Evolutionary conservation across 2,113 vertebrate species (phyloP), one percentile per base, ranked within the genome.

Genomic region (Sinosuthora webbiana): DNA sequence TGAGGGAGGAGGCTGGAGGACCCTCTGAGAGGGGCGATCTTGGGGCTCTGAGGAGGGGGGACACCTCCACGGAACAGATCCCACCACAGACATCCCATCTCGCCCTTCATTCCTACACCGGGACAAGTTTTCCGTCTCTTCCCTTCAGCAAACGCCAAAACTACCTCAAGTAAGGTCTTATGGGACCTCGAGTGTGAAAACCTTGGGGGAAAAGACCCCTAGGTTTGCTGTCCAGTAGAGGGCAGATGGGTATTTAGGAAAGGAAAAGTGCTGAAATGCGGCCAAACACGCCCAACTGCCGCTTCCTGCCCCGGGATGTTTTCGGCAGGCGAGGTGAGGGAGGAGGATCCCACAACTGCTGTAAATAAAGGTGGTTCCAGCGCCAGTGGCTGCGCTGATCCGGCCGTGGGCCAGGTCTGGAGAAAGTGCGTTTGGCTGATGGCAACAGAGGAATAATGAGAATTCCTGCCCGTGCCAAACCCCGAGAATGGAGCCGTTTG

Each of bases 91-190:
- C 57, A 16, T 27, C 68, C 96, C 76, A 27, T 83, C 52, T 95
- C 95, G 1, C 97, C 98, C 0, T 98, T 99, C 81, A 96, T 99
- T 94, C 98, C 99, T 89, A 93, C 71, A 2, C 97, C 98, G 6
- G 93, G 98, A 89, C 98, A 98, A 2, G 95, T 99, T 65, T 97
- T 99, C 76, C 98, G 93, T 90, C 97, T 99, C 17, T 88, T 99
- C 75, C 93, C 97, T 65, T 89, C 95, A 50, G 35, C 95, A 63
- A 96, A 83, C 14, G 81, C 97, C 98, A 98, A 98, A 96, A 95
- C 98, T 63, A 92, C 97, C 88, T 92, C 98, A 93, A 98, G 98
- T 99, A 78, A 50, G 25, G 9, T 9, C 30, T 28, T 28, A 1
- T 0, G 2, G 12, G 7, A 11, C 30, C 30, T 39, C 3, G 39